Evolutionary conservation across 2,888 invertebrate species (phyloP).

Genomic region (Pterostichus madidus): DNA sequence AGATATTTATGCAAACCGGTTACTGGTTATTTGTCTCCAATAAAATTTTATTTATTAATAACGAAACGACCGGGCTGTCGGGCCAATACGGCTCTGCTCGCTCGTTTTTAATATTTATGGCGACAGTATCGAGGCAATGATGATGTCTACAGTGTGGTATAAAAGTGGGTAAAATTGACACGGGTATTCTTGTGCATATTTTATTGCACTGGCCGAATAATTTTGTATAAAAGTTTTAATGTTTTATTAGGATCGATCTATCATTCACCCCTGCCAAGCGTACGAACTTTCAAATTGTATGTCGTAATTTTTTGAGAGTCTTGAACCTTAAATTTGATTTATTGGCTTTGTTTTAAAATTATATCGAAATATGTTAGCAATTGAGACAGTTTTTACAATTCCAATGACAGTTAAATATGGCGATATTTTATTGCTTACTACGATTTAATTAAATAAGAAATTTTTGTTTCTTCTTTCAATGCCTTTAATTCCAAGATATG

Average conservation of each 20-base stretch:
- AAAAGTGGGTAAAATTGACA: slow-evolving; percentile 27
- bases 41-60: slow-evolving; percentile 41
- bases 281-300: not conserved
- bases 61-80: not conserved
- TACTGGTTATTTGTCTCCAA: not conserved
- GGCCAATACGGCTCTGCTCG: slow-evolving; percentile 16
- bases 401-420: too few species aligned
- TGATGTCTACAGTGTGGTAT: slow-evolving; percentile 11
- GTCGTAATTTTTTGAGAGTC: not conserved
- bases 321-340: not conserved
- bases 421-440: too few species aligned
- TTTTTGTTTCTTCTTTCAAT: too few species aligned
- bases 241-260: not conserved
- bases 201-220: slow-evolving; percentile 12
- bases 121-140: slow-evolving; percentile 50
- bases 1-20: slow-evolving; percentile 4
- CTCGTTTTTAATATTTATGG: slow-evolving; percentile 45
- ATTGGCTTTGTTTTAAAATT: too few species aligned
- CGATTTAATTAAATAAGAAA: too few species aligned
- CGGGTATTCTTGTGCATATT: slow-evolving; percentile 39
- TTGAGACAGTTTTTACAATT: too few species aligned
- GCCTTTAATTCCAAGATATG: too few species aligned
- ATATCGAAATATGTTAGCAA: too few species aligned
- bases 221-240: slow-evolving; percentile 20
- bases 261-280: not conserved